Evolutionary conservation across 92 coral and sea anemone genomes (phyloP).

Genomic region (Epizoanthus rinbou): DNA sequence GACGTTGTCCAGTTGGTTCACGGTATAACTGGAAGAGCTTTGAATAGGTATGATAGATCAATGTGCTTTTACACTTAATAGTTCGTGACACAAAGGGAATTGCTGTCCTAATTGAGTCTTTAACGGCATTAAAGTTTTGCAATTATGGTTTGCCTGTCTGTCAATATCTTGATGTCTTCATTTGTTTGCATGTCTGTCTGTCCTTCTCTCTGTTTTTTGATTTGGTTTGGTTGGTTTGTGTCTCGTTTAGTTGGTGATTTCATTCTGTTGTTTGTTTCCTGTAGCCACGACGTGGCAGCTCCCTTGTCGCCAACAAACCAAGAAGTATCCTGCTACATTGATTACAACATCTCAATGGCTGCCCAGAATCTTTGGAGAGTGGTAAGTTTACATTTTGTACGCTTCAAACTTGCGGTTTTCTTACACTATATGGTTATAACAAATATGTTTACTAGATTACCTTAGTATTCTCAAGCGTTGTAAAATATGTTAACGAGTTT

Average conservation of each 20-base stretch:
- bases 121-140: not conserved
- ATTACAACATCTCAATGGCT: conserved; percentile 96
- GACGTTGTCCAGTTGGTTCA: conserved; percentile 94
- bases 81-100: not conserved
- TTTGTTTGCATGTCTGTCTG: no score
- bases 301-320: conserved; percentile 94
- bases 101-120: not conserved
- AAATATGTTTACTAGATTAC: no score
- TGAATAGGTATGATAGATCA: conserved; percentile 72
- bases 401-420: not conserved
- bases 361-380: conserved; percentile 97
- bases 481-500: no score
- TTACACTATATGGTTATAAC: no score
- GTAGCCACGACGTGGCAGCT: conserved; percentile 96
- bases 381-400: conserved; percentile 55
- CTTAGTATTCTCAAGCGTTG: no score
- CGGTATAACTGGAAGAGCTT: conserved; percentile 92
- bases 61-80: not conserved
- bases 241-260: no score
- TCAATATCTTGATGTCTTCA: no score
- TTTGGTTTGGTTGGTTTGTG: not conserved
- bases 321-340: conserved; percentile 97
- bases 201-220: no score
- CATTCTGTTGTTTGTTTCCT: not conserved
- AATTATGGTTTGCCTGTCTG: no score